Evolutionary conservation across 2,797 vertebrate genomes (phyloP).

Genomic region (Gobio occitaniae): DNA sequence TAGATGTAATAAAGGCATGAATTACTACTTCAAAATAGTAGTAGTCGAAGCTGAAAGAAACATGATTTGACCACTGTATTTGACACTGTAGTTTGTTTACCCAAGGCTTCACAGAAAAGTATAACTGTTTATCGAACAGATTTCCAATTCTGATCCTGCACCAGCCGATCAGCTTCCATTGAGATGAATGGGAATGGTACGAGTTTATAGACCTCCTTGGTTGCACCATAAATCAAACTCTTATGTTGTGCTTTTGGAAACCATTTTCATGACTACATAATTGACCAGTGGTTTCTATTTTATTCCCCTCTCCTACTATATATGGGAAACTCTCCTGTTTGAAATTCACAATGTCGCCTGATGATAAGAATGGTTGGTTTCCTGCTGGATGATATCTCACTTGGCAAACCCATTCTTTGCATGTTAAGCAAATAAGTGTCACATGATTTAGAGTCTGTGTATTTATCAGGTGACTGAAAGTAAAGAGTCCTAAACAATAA

Average conservation of each 20-base stretch:
- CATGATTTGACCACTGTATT: background rate
- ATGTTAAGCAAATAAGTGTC: slow-evolving; percentile 65
- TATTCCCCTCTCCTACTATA: background rate
- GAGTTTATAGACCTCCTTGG: background rate
- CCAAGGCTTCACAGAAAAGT: background rate
- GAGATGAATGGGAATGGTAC: background rate
- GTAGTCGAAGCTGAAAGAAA: background rate
- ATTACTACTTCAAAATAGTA: background rate
- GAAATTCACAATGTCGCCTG: slow-evolving; percentile 9
- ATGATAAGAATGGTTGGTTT: slow-evolving; percentile 18
- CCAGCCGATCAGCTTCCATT: background rate
- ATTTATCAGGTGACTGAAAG: slow-evolving; percentile 29
- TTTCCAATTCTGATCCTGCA: slow-evolving; percentile 3
- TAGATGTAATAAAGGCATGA: background rate
- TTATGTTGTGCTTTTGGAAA: background rate
- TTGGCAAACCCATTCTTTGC: slow-evolving; percentile 64
- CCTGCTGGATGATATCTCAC: slow-evolving; percentile 16
- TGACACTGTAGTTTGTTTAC: background rate
- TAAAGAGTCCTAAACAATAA: background rate
- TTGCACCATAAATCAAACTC: slow-evolving; percentile 3
- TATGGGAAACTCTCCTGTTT: slow-evolving; percentile 12
- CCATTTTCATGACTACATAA: slow-evolving; percentile 5
- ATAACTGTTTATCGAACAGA: background rate
- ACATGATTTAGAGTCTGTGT: slow-evolving; percentile 38
- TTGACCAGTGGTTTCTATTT: background rate